Evolutionary conservation across 1,140 invertebrate species (phyloP), one percentile per base, ranked within the genome.

Genomic region (Pogonognathellus flavescens): DNA sequence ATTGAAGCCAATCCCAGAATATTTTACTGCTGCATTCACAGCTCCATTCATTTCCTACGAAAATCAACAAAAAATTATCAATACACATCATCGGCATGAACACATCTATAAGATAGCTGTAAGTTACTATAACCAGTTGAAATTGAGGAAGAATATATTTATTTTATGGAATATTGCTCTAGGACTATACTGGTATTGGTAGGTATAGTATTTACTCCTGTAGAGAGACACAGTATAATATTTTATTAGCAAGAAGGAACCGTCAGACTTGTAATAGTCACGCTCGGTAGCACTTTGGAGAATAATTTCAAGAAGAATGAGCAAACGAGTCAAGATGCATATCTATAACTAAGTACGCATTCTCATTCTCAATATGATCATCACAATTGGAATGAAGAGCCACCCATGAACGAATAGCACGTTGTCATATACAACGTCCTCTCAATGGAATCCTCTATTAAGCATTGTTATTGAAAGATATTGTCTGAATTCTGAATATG

Each of bases 11-110:
- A 50, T 89, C 88, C 85, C 88, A 87, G 52, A 89, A 88, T 49
- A 88, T 86, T 53, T 88, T 88, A 57, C 86, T 88, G 83, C 87
- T 86, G 85, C 88, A 89, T 16, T 89, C 88, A 84, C 88, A 89
- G 57, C 86, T 89, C 81, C 87, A 76, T 13, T 87, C 84, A 84
- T 89, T 89, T 62, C 87, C 88, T 89, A 84, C 59, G 85, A 82
- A n/a, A 70, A 49, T 50, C 14, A 52, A 72, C 59, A 84, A 72
- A 83, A 82, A 50, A 60, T 41, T 41, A 41, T 41, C 31, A 41
- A 41, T 41, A 41, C 1, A 6, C 31, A 41, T 41, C 31, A 41
- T 41, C 31, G 31, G 31, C 31, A 41, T 41, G 31, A 41, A 41
- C 20, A 62, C n/a, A 31, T 59, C 20, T 59, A n/a, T n/a, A n/a